phyloP scores from a whole-genome alignment of 2,888 invertebrate species.

The Slavum lentiscoides region DNA sequence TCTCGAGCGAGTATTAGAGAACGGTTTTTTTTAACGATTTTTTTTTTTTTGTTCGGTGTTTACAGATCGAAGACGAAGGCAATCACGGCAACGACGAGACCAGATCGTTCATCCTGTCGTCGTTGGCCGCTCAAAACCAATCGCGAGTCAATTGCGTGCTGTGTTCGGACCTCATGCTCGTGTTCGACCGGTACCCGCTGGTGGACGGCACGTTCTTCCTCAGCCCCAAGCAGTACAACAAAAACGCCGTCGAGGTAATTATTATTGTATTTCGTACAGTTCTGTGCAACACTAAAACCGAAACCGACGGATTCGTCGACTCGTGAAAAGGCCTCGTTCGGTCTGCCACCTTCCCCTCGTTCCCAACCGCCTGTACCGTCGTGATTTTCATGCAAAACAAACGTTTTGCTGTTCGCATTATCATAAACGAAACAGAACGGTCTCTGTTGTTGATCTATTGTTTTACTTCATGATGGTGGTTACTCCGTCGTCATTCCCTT shows the following conservation, averaged over 20 bases:
- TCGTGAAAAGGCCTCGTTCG: too few species aligned
- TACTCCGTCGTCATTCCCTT: too few species aligned
- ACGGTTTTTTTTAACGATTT: not conserved
- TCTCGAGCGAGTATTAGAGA: not conserved
- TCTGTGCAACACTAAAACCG: too few species aligned
- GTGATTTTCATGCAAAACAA: too few species aligned
- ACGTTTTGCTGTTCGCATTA: too few species aligned
- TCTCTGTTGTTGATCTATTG: too few species aligned
- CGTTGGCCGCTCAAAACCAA: conserved; percentile 87
- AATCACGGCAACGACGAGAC: conserved; percentile 98
- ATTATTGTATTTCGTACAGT: not conserved
- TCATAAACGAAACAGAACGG: too few species aligned
- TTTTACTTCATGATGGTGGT: too few species aligned
- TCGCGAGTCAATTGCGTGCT: conserved; percentile 82
- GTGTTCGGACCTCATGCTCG: conserved; percentile 85
- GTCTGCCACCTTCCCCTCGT: too few species aligned
- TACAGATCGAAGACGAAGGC: conserved; percentile 96
- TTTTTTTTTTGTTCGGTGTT: conserved; percentile 26
- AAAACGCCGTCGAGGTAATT: conserved; percentile 80
- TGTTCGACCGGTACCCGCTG: conserved; percentile 96
- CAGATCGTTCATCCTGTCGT: conserved; percentile 91
- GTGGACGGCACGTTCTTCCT: conserved; percentile 98
- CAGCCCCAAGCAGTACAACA: conserved; percentile 88
- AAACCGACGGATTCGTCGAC: too few species aligned
- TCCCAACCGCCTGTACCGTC: too few species aligned